Evolutionary conservation across 2,888 invertebrate species (phyloP), one percentile per base, ranked within the genome.

Genomic region (Antheraea assamensis): DNA sequence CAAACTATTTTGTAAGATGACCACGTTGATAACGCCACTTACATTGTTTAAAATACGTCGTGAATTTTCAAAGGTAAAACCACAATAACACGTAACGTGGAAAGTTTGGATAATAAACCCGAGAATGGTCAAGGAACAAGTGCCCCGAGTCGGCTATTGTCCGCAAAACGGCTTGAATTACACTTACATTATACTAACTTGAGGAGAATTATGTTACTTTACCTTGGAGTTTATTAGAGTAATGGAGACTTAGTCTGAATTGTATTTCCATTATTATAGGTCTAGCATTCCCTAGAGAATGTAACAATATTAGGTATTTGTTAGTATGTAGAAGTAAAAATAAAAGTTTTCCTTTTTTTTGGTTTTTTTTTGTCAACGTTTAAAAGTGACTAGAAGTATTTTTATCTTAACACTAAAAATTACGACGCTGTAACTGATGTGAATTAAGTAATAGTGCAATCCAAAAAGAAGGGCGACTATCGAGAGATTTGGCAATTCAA

Each of bases 41-140:
- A n/a, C n/a, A n/a, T 21, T n/a, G 35, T 35, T 68, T 35, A 35
- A 68, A 68, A 68, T 21, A 35, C 21, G 35, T 35, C 68, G 35
- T 35, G 68, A 68, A 15, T 35, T 35, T 21, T 21, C 68, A 68
- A 35, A 68, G 68, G 68, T 68, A 68, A 10, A 35, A 35, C 68
- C 68, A 68, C 35, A 68, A 68, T 31, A 68, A n/a, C 35, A 68
- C 35, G 68, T 68, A 68, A 68, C 35, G 35, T 19, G 21, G 8
- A 68, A 68, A 68, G 68, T 68, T 68, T 68, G 68, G 42, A 68
- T 27, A 68, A 68, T 68, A 68, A 68, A 31, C 68, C 68, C 68
- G 68, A 68, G 68, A 68, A 68, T 68, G 68, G 68, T 68, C 68
- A 68, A 68, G 35, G 68, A 68, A 68, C 68, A 68, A 68, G 68